Base-by-base conservation (phyloP, 2,797 vertebrate species). In the Enteromius anoplus region DNA sequence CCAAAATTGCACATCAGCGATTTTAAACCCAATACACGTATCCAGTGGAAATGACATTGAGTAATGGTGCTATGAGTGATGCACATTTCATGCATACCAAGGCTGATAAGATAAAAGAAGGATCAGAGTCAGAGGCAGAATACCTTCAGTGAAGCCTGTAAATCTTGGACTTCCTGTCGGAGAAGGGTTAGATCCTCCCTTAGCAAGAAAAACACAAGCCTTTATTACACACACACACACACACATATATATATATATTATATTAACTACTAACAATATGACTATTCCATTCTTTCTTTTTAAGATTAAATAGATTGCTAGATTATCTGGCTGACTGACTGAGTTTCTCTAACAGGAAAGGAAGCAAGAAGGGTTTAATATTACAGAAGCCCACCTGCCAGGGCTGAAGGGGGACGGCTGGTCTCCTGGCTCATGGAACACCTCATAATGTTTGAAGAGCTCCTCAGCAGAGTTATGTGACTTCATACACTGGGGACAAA, bases 401-500 rank as follows among this genome's bases (percentile, higher is more conserved):
- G 95, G 91, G 86, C 95, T 94, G 87, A 96, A 90, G 78, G 95
- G 93, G 88, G 96, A 91, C 47, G 97, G 94, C 68, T 96, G 96
- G 88, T 96, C 96, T 90, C 95, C 96, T 5, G 96, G 93, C 84
- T 98, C 96, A 75, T 99, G 98, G 92, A 96, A 97, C 73, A 96
- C 94, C 92, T 99, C 96, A 86, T 99, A 99, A 93, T 99, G 98
- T 89, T 98, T 97, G 91, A 98, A 99, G 80, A 99, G 95, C 87
- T 99, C 98, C 90, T 99, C 98, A 5, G 98, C 98, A 84, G 98
- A 98, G 93, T 95, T 97, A 92, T 99, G 97, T 79, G 98, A 98
- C 91, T 99, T 99, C 98, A 99, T 99, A 92, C 98, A 99, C 88
- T 98, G 96, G 75, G 98, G 98, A 94, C 98, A 99, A 93, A 99